A percentile compares a stretch with the other conserved stretches of the same genome.
phyloP scores from a whole-genome alignment of 2,797 vertebrate species.

The Pantherophis alleghaniensis region DNA sequence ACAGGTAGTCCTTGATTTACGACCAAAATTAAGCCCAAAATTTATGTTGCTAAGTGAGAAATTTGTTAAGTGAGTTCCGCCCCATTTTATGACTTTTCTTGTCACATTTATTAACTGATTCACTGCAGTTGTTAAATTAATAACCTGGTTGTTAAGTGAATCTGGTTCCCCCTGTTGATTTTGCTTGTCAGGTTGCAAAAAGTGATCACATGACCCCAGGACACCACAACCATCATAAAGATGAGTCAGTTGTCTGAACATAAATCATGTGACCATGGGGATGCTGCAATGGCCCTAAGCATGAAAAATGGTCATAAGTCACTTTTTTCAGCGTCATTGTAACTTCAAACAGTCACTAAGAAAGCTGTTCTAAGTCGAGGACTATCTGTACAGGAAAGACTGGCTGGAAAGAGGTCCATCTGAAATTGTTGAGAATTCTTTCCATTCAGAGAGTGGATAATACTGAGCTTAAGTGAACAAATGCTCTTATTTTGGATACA shows the following conservation, averaged over 20 bases:
- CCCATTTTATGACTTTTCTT: background rate
- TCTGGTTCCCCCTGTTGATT: background rate
- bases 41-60: background rate
- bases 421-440: background rate
- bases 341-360: background rate
- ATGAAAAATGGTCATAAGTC: background rate
- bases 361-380: background rate
- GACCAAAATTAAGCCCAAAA: background rate
- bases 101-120: background rate
- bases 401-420: background rate
- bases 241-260: background rate
- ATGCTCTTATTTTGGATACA: background rate
- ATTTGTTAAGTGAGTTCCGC: background rate
- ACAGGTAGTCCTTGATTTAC: background rate
- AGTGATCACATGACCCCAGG: background rate
- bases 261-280: background rate
- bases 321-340: background rate
- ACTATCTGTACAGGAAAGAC: background rate
- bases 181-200: background rate
- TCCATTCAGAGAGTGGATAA: background rate
- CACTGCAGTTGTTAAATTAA: background rate
- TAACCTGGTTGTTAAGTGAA: background rate
- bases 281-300: background rate
- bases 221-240: background rate
- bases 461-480: background rate